These are phyloP conservation scores for Pseudorhombus dupliciocellatus DNA, from an alignment of 2,113 vertebrate genomes.

Conservation along the genomic window DNA sequence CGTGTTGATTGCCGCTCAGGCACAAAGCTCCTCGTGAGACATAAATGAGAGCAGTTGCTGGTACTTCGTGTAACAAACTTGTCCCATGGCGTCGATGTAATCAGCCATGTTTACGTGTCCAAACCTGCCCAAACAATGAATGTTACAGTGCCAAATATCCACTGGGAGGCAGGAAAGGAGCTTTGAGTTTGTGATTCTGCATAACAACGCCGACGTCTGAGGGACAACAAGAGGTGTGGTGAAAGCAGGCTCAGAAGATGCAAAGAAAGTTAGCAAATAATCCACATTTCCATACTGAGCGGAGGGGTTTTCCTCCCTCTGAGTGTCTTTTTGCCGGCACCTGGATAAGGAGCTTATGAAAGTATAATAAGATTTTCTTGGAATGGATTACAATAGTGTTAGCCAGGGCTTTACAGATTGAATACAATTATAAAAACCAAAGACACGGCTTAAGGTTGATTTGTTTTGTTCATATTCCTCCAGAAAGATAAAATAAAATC, in stretches of 20 bases:
- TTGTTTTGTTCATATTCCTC: slow-evolving; percentile 57
- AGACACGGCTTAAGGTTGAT: slow-evolving; percentile 43
- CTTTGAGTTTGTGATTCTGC: neutral
- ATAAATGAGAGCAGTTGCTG: slow-evolving; percentile 8
- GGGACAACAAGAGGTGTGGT: slow-evolving; percentile 16
- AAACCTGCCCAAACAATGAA: neutral
- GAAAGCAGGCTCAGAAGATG: slow-evolving; percentile 34
- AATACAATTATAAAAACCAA: slow-evolving; percentile 39
- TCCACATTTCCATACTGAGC: slow-evolving; percentile 29
- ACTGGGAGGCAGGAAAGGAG: slow-evolving; percentile 56
- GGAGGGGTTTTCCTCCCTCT: slow-evolving; percentile 36
- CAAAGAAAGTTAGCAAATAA: slow-evolving; percentile 33
- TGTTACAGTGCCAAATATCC: slow-evolving; percentile 18
- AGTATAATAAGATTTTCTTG: slow-evolving; percentile 40
- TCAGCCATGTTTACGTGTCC: neutral
- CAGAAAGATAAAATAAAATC: slow-evolving; percentile 38
- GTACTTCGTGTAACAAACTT: slow-evolving; percentile 1
- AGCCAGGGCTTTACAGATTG: slow-evolving; percentile 26
- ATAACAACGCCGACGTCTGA: neutral
- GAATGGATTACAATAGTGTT: slow-evolving; percentile 22
- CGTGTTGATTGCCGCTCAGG: neutral
- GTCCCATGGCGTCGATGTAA: neutral
- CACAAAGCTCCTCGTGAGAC: neutral
- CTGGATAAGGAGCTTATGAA: slow-evolving; percentile 47
- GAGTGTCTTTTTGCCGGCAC: slow-evolving; percentile 33